phyloP scores from a whole-genome alignment of 2,888 invertebrate species.

The Plebejus anna region DNA sequence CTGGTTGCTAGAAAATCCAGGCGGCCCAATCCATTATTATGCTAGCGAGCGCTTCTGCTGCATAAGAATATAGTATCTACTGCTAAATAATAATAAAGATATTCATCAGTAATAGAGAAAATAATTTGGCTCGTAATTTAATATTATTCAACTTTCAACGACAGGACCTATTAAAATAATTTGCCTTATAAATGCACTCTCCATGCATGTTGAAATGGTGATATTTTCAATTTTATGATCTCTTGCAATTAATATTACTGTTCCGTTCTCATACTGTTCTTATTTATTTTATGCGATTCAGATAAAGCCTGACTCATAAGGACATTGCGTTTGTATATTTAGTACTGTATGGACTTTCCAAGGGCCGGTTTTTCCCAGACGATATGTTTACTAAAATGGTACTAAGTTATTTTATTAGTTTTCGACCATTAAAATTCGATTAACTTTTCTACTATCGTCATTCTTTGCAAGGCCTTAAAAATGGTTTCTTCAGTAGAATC shows the following conservation, averaged over 20 bases:
- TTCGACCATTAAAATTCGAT: neutral
- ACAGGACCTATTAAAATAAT: too few relatives aligned
- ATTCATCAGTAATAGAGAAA: too few relatives aligned
- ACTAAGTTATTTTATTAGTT: neutral
- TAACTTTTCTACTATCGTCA: neutral
- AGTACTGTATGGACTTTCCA: neutral
- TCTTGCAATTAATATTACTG: neutral
- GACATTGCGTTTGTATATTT: neutral
- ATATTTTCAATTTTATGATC: neutral
- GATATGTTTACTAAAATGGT: neutral
- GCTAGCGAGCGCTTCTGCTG: too few relatives aligned
- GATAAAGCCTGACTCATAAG: neutral
- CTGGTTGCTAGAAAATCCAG: too few relatives aligned
- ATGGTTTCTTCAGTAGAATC: too few relatives aligned
- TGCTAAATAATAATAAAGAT: too few relatives aligned
- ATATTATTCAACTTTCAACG: too few relatives aligned
- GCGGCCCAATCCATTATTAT: too few relatives aligned
- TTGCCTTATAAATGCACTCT: too few relatives aligned
- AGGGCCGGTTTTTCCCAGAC: constrained; percentile 4
- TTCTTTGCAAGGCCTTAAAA: neutral
- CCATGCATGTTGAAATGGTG: neutral
- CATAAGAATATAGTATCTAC: too few relatives aligned
- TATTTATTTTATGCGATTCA: neutral
- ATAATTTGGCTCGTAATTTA: too few relatives aligned
- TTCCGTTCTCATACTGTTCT: neutral